phyloP scores from a whole-genome alignment of 2,113 vertebrate species.

The Lepus europaeus region DNA sequence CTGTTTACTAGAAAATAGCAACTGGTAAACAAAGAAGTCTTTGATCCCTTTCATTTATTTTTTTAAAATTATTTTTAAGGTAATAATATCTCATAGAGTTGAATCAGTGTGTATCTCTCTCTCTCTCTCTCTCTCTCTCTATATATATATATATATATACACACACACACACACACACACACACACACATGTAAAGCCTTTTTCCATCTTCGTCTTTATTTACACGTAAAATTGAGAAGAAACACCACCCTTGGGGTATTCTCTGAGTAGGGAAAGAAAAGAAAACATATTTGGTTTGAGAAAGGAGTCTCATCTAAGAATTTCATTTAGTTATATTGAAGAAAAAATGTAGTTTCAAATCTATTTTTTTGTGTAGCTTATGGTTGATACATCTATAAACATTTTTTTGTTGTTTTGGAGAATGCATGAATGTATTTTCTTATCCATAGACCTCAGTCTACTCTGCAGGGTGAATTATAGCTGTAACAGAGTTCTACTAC shows the following conservation, averaged over 20 bases:
- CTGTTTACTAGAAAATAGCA: not conserved
- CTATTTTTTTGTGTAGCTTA: not conserved
- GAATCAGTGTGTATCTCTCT: not conserved
- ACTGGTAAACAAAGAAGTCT: not conserved
- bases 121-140: not conserved
- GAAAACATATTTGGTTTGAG: not conserved
- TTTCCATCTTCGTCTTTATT: not conserved
- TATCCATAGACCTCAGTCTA: not conserved
- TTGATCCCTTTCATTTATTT: not conserved
- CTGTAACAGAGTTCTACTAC: not conserved
- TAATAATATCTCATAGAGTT: constrained; percentile 7
- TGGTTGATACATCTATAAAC: not conserved
- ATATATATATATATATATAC: too few species aligned
- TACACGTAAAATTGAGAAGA: not conserved
- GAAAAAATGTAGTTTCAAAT: not conserved
- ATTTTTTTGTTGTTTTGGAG: not conserved
- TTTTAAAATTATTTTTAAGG: not conserved
- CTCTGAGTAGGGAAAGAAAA: not conserved
- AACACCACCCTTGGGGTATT: not conserved
- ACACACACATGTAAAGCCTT: not conserved
- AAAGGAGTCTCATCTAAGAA: not conserved
- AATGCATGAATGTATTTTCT: not conserved
- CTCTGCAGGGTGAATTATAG: not conserved
- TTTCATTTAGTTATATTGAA: not conserved
- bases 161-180: too few species aligned